Base-by-base conservation (phyloP, 37 sponge, comb jelly and placozoan genomes). In the Cliona cf. orientalis region DNA sequence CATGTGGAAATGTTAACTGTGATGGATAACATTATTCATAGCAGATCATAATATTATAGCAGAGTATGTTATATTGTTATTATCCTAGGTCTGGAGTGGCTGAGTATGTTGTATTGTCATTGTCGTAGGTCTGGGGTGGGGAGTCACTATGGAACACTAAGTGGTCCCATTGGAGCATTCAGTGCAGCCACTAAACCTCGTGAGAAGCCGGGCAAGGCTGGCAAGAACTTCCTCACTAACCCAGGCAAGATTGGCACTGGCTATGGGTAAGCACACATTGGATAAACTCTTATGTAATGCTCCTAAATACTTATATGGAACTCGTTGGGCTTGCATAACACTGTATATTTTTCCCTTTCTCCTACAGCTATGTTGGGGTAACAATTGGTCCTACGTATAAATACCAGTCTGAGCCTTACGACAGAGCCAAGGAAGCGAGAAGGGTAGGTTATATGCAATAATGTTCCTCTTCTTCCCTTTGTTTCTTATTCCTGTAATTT, bases 171-270 rank as follows among this genome's bases (percentile, higher is more conserved):
- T 23, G 33, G 40, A 41, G 72, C 90, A 19, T 94, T 97, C 83
- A 94, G 94, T 81, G 87, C 92, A 0, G 73, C 68, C n/a, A 78
- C 34, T 3, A 80, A 71, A 53, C 83, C 88, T 0, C 76, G 37
- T 63, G 76, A 82, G 23, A 66, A 73, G 65, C 88, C 91, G 80
- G 79, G 70, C 41, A 46, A 91, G 5, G 91, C 93, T 0, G 93
- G 92, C 14, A 88, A 84, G 77, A 98, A 98, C 84, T 91, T 98
- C 69, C 58, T 80, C 29, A 89, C 85, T 44, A 91, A 67, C 33
- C 99, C 99, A 5, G 82, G 90, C 64, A 98, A 98, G 89, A 88
- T 69, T 28, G 99, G 99, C 72, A 95, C 96, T 14, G 99, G 99
- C 43, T 98, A 91, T 84, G 97, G 97, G 87, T 95, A 82, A 65